phyloP scores from a whole-genome alignment of 2,888 invertebrate species.

The Colletes collaris region DNA sequence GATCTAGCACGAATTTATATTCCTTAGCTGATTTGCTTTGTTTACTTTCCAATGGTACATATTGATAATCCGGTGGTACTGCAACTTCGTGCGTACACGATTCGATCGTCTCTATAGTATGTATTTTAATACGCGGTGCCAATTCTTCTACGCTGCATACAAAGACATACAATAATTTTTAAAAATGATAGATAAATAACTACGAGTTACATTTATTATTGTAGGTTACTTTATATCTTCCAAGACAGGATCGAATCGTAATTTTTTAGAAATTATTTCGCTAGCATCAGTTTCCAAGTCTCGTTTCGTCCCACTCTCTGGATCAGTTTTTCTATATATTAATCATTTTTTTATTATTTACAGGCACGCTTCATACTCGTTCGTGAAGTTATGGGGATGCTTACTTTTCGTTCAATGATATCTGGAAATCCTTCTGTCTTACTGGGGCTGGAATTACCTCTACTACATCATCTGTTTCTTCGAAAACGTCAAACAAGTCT shows the following conservation, averaged over 20 bases:
- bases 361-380: not conserved
- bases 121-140: conserved; percentile 92
- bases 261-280: conserved; percentile 67
- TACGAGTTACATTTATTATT: not conserved
- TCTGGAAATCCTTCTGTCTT: conserved; percentile 40
- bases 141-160: conserved; percentile 88
- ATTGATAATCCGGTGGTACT: conserved; percentile 93
- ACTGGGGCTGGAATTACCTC: conserved; percentile 62
- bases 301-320: conserved; percentile 63
- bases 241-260: conserved; percentile 73
- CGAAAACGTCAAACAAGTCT: conserved; percentile 82
- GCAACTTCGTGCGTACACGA: conserved; percentile 99
- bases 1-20: conserved; percentile 97
- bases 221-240: conserved; percentile 79
- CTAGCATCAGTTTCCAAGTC: conserved; percentile 59
- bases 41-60: conserved; percentile 86
- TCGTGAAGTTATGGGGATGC: conserved; percentile 24
- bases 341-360: conserved; percentile 15
- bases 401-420: conserved; percentile 51
- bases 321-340: conserved; percentile 43
- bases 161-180: not conserved
- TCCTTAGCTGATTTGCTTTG: conserved; percentile 92
- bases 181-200: too few species aligned
- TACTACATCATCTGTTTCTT: conserved; percentile 76
- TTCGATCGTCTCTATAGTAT: conserved; percentile 94